Evolutionary conservation across 1,140 invertebrate genomes (phyloP).

Genomic region (Pristionchus pacificus): DNA sequence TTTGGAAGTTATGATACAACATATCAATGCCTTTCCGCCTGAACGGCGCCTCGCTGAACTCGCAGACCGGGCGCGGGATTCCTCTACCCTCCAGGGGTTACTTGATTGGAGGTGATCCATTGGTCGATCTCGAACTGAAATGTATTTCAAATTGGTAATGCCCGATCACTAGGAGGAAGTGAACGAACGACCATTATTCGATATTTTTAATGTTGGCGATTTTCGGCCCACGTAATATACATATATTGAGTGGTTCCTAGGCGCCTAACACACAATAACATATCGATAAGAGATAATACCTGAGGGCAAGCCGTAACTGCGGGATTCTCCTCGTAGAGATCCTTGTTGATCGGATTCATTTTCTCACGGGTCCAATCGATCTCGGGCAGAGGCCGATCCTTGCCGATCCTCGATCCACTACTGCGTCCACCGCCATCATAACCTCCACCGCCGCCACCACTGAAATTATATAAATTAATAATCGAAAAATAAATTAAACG

Average conservation of each 20-base stretch:
- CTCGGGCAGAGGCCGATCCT: constrained; percentile 24
- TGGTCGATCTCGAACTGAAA: constrained; percentile 46
- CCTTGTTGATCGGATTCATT: constrained; percentile 45
- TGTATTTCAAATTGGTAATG: neutral
- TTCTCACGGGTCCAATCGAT: constrained; percentile 42
- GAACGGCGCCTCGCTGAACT: constrained; percentile 51
- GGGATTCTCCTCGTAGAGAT: constrained; percentile 49
- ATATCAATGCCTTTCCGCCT: constrained; percentile 36
- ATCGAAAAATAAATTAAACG: neutral
- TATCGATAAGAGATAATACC: too few species aligned
- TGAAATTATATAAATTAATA: neutral
- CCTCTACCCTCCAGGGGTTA: constrained; percentile 46
- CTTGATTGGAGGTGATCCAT: constrained; percentile 43
- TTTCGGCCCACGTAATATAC: too few species aligned
- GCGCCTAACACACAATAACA: too few species aligned
- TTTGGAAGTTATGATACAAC: constrained; percentile 41
- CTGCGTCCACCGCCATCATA: constrained; percentile 21
- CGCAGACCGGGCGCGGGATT: constrained; percentile 53
- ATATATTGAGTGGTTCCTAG: too few species aligned
- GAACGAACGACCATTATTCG: too few species aligned
- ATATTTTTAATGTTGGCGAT: too few species aligned
- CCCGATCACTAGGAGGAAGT: constrained; percentile 36
- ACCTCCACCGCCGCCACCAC: constrained; percentile 28
- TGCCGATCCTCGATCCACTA: constrained; percentile 15
- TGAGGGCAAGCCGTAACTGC: too few species aligned